Conservation (phyloP, 2,888 invertebrate species). For the Charanyca ferruginea region DNA sequence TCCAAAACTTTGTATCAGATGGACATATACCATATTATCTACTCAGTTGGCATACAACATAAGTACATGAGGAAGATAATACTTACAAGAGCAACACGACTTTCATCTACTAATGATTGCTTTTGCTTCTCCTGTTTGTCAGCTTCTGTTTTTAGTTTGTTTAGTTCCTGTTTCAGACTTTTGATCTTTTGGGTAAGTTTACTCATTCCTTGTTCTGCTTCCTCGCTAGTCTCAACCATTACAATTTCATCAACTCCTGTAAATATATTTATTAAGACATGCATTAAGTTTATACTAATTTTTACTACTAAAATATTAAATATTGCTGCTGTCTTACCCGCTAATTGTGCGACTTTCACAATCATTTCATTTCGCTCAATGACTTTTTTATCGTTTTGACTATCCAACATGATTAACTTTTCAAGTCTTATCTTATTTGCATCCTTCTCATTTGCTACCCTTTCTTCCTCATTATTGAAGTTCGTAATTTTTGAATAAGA, state of each 20-base stretch:
- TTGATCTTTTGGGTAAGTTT: constrained; percentile 78
- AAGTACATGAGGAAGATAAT: neutral
- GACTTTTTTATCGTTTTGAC: constrained; percentile 87
- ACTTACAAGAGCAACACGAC: constrained; percentile 83
- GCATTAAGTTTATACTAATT: neutral
- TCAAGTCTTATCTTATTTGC: constrained; percentile 85
- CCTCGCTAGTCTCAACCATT: constrained; percentile 77
- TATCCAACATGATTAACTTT: constrained; percentile 83
- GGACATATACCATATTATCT: no score
- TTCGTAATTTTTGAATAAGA: constrained; percentile 82
- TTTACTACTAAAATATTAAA: neutral
- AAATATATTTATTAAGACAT: constrained; percentile 33
- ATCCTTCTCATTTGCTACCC: constrained; percentile 85
- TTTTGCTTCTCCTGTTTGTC: constrained; percentile 83
- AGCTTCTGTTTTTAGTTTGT: constrained; percentile 76
- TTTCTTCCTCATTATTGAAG: constrained; percentile 86
- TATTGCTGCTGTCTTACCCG: constrained; percentile 70
- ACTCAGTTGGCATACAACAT: no score
- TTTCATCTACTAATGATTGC: constrained; percentile 82
- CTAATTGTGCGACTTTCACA: constrained; percentile 81
- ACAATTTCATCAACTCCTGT: constrained; percentile 77
- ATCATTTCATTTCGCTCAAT: constrained; percentile 83
- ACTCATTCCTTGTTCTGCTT: constrained; percentile 76
- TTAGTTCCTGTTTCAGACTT: constrained; percentile 76
- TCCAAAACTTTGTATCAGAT: neutral